phyloP scores from a whole-genome alignment of 2,113 vertebrate genomes.

The Phrynocephalus versicolor region DNA sequence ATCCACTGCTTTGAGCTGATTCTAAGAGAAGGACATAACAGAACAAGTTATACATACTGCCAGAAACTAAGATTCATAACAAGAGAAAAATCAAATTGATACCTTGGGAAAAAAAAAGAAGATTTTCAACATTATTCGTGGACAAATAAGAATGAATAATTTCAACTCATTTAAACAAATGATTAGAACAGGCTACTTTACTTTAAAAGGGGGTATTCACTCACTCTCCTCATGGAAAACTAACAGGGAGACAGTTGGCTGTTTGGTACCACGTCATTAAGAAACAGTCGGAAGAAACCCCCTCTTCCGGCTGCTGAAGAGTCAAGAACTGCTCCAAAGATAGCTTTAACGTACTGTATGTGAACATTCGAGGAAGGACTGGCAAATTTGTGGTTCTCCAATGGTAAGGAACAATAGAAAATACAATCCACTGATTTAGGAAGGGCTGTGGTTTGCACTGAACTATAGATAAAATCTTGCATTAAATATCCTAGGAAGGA shows the following conservation, averaged over 20 bases:
- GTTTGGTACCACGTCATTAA: too few relatives aligned
- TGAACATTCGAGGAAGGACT: background rate
- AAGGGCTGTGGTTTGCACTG: background rate
- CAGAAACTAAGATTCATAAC: conserved; percentile 21
- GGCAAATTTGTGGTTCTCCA: background rate
- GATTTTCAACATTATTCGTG: background rate
- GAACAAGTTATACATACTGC: conserved; percentile 32
- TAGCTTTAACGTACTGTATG: background rate
- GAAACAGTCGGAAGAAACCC: background rate
- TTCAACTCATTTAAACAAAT: background rate
- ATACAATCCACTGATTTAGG: background rate
- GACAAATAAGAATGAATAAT: background rate
- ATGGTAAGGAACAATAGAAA: background rate
- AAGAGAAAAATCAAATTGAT: conserved; percentile 27
- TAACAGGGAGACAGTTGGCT: background rate
- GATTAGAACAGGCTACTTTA: background rate
- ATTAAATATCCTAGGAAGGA: background rate
- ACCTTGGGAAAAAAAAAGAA: conserved; percentile 1
- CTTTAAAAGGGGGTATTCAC: background rate
- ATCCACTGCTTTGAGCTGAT: conserved; percentile 87
- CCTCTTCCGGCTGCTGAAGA: background rate
- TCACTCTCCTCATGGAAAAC: background rate
- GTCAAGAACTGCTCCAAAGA: background rate
- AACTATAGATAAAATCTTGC: background rate
- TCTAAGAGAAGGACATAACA: conserved; percentile 67